Evolutionary conservation across 2,113 vertebrate genomes (phyloP).

Genomic region (Diglossa brunneiventris): DNA sequence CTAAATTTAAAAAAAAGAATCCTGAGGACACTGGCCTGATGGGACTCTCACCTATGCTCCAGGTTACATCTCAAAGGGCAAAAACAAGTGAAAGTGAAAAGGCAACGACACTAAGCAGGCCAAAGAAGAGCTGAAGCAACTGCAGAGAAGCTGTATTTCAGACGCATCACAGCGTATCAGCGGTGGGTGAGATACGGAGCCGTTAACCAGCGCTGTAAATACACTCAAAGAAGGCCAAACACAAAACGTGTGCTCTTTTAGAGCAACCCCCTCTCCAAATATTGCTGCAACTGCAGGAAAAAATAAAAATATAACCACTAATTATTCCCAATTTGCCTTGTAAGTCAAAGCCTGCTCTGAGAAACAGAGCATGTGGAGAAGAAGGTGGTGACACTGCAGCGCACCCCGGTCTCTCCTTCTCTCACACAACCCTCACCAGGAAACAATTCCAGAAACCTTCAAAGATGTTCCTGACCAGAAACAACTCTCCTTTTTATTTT

Average conservation of each 20-base stretch:
- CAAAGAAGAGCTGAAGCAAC: not conserved
- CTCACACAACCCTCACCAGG: not conserved
- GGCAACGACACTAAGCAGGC: not conserved
- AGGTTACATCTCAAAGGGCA: not conserved
- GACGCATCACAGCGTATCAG: not conserved
- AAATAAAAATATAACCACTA: not conserved
- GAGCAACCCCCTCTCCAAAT: not conserved
- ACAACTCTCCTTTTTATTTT: not conserved
- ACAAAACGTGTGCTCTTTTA: not conserved
- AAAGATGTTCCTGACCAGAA: not conserved
- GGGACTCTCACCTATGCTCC: not conserved
- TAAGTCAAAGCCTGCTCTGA: not conserved
- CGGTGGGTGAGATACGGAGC: fast-evolving
- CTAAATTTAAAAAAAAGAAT: not conserved
- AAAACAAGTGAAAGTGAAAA: not conserved
- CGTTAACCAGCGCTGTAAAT: not conserved
- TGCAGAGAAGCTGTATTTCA: not conserved
- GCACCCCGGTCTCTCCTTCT: not conserved
- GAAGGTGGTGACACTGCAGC: not conserved
- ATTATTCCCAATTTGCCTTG: not conserved
- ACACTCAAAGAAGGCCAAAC: not conserved
- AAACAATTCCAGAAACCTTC: conserved; percentile 3
- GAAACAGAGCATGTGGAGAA: not conserved
- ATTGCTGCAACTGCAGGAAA: not conserved
- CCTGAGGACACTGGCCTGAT: not conserved